Evolutionary conservation across 2,113 vertebrate species (phyloP).

Genomic region (Callionymus lyra): DNA sequence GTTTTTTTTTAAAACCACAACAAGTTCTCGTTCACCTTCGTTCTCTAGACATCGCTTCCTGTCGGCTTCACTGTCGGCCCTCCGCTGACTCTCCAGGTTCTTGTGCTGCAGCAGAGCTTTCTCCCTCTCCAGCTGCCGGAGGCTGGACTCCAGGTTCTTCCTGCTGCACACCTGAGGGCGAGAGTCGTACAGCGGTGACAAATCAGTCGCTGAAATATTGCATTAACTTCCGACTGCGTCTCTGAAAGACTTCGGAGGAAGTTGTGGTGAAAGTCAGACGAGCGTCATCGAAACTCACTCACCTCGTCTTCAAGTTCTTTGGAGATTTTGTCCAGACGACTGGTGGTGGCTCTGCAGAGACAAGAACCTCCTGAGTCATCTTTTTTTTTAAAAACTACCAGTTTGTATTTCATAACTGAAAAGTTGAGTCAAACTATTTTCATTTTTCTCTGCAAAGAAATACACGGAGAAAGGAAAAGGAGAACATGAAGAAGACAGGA

Average conservation of each 20-base stretch:
- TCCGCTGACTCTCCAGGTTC: conserved; percentile 87
- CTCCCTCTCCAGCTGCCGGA: conserved; percentile 89
- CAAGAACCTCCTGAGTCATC: background rate
- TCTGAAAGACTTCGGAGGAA: background rate
- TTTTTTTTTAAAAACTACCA: no score
- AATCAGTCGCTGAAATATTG: background rate
- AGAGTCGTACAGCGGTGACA: no score
- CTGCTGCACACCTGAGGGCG: conserved; percentile 82
- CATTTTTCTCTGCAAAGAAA: no score
- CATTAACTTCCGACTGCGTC: background rate
- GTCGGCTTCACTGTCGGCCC: conserved; percentile 91
- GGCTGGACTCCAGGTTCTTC: conserved; percentile 80
- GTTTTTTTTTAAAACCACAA: background rate
- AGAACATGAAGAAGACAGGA: no score
- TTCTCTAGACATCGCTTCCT: conserved; percentile 93
- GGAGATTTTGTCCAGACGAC: conserved; percentile 81
- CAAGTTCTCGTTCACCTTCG: conserved; percentile 68
- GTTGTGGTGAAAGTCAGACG: no score
- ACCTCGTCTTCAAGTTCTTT: conserved; percentile 97
- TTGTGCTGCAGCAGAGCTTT: conserved; percentile 96
- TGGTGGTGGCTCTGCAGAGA: conserved; percentile 70
- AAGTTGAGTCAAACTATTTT: no score
- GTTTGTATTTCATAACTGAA: no score
- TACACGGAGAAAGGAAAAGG: no score
- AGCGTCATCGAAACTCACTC: background rate